These are phyloP conservation scores for Pao palembangensis DNA, from an alignment of 2,113 vertebrate species.

Conservation along the genomic window DNA sequence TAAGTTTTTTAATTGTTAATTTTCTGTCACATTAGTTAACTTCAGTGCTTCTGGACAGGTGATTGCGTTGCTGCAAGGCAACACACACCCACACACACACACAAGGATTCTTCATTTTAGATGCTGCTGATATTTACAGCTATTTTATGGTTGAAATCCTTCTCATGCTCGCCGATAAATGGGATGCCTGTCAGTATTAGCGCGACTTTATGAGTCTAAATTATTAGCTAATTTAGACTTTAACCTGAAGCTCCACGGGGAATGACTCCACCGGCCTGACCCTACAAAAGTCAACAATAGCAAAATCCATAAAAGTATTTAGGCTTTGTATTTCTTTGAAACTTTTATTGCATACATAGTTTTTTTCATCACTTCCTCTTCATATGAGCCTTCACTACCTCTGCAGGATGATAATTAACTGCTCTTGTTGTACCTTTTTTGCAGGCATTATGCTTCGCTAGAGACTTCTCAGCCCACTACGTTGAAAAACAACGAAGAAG, in stretches of 20 bases:
- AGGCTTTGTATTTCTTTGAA: constrained; percentile 28
- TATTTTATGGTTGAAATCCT: constrained; percentile 37
- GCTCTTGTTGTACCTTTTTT: constrained; percentile 9
- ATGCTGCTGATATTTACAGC: constrained; percentile 58
- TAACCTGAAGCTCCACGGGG: constrained; percentile 47
- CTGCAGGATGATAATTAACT: constrained; percentile 34
- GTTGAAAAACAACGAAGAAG: constrained; percentile 2
- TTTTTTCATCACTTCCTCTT: constrained; percentile 27
- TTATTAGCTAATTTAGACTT: constrained; percentile 60
- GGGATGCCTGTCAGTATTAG: constrained; percentile 43
- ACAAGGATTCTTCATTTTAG: constrained; percentile 29
- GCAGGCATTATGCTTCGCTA: constrained; percentile 8
- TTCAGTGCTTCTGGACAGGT: constrained; percentile 58
- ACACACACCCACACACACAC: constrained; percentile 11
- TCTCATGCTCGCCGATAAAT: constrained; percentile 45
- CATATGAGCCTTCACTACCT: constrained; percentile 11
- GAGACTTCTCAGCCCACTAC: not conserved
- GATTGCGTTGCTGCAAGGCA: constrained; percentile 27
- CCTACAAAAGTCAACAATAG: constrained; percentile 58
- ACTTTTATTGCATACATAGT: constrained; percentile 26
- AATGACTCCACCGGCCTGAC: constrained; percentile 51
- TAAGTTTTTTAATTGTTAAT: constrained; percentile 74
- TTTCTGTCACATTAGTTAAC: constrained; percentile 74
- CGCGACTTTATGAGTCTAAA: constrained; percentile 57
- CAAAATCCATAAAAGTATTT: constrained; percentile 68